Evolutionary conservation across 2,888 invertebrate species (phyloP).

Genomic region (Adelphocoris suturalis): DNA sequence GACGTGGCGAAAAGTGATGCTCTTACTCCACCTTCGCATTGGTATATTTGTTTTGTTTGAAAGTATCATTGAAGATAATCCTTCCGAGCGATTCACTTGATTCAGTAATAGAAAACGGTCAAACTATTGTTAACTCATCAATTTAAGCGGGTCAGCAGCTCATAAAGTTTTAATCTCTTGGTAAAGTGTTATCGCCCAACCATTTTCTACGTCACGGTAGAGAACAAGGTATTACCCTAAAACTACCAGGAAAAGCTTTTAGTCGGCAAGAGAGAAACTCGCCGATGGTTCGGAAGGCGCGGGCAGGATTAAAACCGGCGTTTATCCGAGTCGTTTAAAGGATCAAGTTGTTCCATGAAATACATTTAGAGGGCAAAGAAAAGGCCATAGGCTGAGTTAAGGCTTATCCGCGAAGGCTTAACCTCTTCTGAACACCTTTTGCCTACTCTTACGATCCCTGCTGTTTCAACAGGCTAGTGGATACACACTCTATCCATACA

Average conservation of each 20-base stretch:
- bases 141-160: neutral
- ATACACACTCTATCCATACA: no score
- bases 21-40: no score
- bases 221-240: conserved; percentile 46
- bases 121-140: neutral
- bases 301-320: conserved; percentile 7
- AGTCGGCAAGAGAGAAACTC: neutral
- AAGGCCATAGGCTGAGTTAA: neutral
- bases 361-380: neutral
- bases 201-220: conserved; percentile 3
- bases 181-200: conserved; percentile 24
- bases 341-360: conserved; percentile 48
- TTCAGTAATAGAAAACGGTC: neutral
- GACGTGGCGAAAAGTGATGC: no score
- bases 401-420: neutral
- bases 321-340: conserved; percentile 47
- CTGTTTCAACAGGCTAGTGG: no score
- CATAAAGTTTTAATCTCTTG: neutral
- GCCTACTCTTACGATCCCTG: no score
- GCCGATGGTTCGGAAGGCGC: neutral
- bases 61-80: neutral
- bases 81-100: neutral
- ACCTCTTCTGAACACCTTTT: neutral
- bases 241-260: conserved; percentile 50
- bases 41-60: no score